phyloP scores from a whole-genome alignment of 2,797 vertebrate genomes.

The Lates japonicus region DNA sequence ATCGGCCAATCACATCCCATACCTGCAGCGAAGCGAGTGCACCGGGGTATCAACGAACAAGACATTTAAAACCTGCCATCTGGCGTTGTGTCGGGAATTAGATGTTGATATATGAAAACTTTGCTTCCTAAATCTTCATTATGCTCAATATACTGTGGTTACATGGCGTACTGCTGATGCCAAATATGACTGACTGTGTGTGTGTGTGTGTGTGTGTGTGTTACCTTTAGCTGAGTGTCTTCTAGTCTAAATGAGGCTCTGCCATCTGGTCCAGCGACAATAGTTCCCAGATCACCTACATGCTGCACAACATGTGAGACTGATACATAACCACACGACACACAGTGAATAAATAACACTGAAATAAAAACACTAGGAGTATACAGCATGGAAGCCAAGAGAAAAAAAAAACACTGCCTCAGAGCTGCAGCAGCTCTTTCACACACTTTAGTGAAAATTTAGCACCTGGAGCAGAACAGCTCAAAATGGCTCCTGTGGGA shows the following conservation, averaged over 20 bases:
- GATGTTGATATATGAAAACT: background rate
- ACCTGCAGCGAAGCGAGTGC: conserved; percentile 81
- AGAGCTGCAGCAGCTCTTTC: background rate
- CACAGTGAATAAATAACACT: background rate
- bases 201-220: conserved; percentile 17
- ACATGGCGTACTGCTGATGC: background rate
- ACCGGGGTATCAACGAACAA: background rate
- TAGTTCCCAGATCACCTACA: conserved; percentile 92
- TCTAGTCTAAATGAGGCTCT: conserved; percentile 90
- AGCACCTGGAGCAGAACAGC: conserved; percentile 10
- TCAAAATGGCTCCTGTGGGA: conserved; percentile 13
- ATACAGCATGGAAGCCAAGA: no score
- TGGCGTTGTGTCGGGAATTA: background rate
- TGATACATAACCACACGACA: background rate
- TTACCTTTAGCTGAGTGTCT: conserved; percentile 90
- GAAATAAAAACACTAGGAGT: background rate
- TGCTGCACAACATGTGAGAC: conserved; percentile 83
- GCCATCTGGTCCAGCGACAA: conserved; percentile 85
- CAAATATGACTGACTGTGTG: conserved; percentile 13
- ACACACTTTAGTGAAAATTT: conserved; percentile 1
- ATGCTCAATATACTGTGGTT: background rate
- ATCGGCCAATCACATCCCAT: conserved; percentile 93
- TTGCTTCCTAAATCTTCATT: background rate
- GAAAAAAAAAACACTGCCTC: background rate
- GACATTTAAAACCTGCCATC: background rate